Percentiles rank a stretch among this genome's conserved stretches.
These are phyloP conservation scores for Ochlodes sylvanus DNA, from an alignment of 2,888 invertebrate species.

Conservation along the genomic window DNA sequence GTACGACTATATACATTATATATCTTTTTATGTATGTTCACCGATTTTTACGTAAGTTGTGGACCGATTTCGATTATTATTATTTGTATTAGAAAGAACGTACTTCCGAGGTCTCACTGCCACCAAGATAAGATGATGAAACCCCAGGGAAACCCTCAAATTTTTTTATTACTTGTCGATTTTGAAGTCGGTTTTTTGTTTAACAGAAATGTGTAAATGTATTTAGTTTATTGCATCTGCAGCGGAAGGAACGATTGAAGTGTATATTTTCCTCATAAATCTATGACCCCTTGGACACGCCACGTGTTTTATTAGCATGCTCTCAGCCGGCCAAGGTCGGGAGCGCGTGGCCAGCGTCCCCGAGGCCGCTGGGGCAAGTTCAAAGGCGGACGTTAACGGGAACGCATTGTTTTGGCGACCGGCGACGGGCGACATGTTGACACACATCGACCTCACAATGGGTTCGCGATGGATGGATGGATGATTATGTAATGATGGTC, in stretches of 20 bases:
- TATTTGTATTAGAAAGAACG: no score
- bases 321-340: conserved; percentile 23
- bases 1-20: no score
- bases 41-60: no score
- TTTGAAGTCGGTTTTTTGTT: no score
- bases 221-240: no score
- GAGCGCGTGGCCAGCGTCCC: conserved; percentile 34
- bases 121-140: no score
- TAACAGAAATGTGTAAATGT: no score
- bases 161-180: no score
- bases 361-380: conserved; percentile 32
- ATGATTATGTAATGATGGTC: conserved; percentile 23
- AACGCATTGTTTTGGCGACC: conserved; percentile 33
- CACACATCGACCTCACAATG: conserved; percentile 25
- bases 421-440: conserved; percentile 1
- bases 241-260: not conserved
- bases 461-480: conserved; percentile 12
- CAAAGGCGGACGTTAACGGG: conserved; percentile 33
- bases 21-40: no score
- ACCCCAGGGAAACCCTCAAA: no score
- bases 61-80: no score
- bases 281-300: not conserved
- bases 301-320: conserved; percentile 11
- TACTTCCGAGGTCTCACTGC: no score
- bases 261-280: not conserved